phyloP scores from a whole-genome alignment of 2,888 invertebrate genomes.

The Pollenia labialis region DNA sequence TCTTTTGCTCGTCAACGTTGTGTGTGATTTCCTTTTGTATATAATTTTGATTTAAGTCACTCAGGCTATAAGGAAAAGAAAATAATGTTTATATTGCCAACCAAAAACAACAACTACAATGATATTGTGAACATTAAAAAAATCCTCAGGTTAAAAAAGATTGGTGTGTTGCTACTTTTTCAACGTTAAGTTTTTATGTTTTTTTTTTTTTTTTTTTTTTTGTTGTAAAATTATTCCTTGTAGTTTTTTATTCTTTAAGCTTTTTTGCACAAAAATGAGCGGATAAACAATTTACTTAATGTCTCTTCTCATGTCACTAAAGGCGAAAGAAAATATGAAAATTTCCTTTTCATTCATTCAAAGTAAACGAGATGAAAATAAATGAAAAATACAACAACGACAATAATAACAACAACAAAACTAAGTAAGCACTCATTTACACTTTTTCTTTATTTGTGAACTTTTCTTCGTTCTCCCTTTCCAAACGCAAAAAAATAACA shows the following conservation, averaged over 20 bases:
- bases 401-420: constrained; percentile 40
- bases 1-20: constrained; percentile 13
- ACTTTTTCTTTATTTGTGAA: constrained; percentile 58
- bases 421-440: constrained; percentile 71
- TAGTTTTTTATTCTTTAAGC: constrained; percentile 24
- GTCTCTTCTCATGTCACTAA: constrained; percentile 72
- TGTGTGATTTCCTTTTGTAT: constrained; percentile 1
- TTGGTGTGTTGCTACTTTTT: constrained; percentile 40
- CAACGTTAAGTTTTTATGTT: background rate
- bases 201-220: background rate
- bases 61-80: constrained; percentile 40
- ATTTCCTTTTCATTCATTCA: constrained; percentile 72
- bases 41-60: constrained; percentile 54
- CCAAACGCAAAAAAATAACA: background rate
- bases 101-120: background rate
- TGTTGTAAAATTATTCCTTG: background rate
- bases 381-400: constrained; percentile 35
- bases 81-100: constrained; percentile 48
- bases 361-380: constrained; percentile 56
- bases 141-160: constrained; percentile 46
- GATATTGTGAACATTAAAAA: constrained; percentile 2
- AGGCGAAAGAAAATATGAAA: constrained; percentile 64
- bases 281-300: constrained; percentile 73
- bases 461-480: constrained; percentile 14
- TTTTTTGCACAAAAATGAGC: constrained; percentile 58